Base-by-base conservation (phyloP, 1,140 invertebrate genomes). In the Eupristina koningsbergeri region DNA sequence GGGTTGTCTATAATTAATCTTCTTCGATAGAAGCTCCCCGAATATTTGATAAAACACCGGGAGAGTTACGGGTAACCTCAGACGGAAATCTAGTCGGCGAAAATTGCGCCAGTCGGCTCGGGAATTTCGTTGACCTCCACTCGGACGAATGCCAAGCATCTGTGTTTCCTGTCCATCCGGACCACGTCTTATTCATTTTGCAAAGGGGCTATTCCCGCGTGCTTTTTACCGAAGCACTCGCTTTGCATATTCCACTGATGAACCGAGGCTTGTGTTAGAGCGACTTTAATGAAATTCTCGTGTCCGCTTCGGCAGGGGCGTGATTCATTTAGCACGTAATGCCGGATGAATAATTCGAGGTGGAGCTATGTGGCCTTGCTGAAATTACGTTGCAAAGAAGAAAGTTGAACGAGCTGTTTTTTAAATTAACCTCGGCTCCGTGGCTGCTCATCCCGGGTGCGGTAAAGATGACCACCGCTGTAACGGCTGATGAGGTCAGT, bases 351-450 rank as follows among this genome's bases (percentile, higher is more conserved):
- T 69, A 69, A 69, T 69, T 69, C 26, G 15, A 3, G 19, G 19
- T 39, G 31, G 19, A 13, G 3, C 15, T 69, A 69, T 69, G 61
- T 11, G 9, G 61, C 29, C 1, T 1, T 7, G 34, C 31, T 9
- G 29, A 34, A 64, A 34, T 15, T 64, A 3, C 29, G 15, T 34
- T 64, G 31, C 34, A 19, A 39, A 8, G 34, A 2, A 22, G 9
- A 69, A 69, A 22, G 19, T 69, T 69, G 31, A 39, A 69, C 19
- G 64, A 69, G 36, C 64, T 31, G 13, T 15, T 67, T 79, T 63
- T 79, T 39, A 67, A 79, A 64, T 61, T 63, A 77, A 39, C 19
- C 34, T 61, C 77, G 61, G 6, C 26, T 58, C 53, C 2, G 53
- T 3, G 22, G 17, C 15, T 53, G 17, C 3, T 53, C 50, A 19